Conservation (phyloP, 1,140 invertebrate genomes). For the Tachypleus tridentatus region DNA sequence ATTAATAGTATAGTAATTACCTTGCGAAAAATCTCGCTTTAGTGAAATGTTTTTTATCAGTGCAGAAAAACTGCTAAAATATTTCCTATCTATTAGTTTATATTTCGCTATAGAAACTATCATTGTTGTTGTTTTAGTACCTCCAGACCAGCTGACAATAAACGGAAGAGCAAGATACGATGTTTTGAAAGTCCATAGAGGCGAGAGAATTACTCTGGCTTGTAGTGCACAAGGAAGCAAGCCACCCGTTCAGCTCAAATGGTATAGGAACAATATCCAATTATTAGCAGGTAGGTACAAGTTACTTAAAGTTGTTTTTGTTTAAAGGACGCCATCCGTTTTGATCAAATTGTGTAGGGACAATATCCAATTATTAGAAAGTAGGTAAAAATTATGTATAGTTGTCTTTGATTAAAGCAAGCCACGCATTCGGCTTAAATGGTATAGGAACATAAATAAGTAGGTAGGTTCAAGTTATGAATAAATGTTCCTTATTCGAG, state of each 20-base stretch:
- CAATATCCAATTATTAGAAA: constrained; percentile 22
- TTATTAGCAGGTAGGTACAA: constrained; percentile 28
- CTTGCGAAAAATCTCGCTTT: no score
- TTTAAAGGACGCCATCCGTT: constrained; percentile 62
- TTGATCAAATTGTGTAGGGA: constrained; percentile 77
- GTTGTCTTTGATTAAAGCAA: constrained; percentile 42
- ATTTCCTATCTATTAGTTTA: no score
- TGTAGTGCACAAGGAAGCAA: constrained; percentile 73
- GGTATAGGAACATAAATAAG: constrained; percentile 54
- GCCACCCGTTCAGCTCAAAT: constrained; percentile 71
- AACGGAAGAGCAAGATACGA: constrained; percentile 56
- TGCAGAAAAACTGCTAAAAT: no score
- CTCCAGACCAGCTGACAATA: constrained; percentile 73
- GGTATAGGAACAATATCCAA: constrained; percentile 54
- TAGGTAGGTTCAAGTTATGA: constrained; percentile 28
- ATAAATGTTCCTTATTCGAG: constrained; percentile 31
- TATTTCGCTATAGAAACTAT: no score
- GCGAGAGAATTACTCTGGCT: constrained; percentile 62
- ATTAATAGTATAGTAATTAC: no score
- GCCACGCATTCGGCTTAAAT: constrained; percentile 71
- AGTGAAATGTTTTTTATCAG: no score
- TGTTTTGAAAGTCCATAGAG: constrained; percentile 70
- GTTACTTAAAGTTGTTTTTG: constrained; percentile 1
- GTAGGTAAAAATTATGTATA: constrained; percentile 27
- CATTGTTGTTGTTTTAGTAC: constrained; percentile 50